Percentiles rank a stretch among this genome's conserved stretches.
Conservation (phyloP, 2,888 invertebrate genomes). For the Apamea crenata region DNA sequence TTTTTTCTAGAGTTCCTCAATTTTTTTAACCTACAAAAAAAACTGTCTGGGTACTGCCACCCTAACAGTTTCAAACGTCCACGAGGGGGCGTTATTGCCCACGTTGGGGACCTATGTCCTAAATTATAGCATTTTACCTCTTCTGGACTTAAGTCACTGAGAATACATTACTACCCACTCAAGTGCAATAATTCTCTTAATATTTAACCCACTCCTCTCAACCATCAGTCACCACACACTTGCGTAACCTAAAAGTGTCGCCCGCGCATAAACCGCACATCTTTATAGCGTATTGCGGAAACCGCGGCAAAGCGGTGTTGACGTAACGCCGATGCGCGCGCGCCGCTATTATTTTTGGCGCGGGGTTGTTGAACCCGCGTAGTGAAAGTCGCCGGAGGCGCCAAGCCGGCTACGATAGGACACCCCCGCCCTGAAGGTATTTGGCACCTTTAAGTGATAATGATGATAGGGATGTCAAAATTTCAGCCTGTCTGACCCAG, state of each 20-base stretch:
- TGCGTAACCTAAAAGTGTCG: slow-evolving; percentile 65
- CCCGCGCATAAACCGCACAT: slow-evolving; percentile 63
- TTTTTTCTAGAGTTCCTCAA: no score
- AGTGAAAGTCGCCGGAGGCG: slow-evolving; percentile 87
- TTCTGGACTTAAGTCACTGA: not conserved
- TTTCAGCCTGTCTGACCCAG: slow-evolving; percentile 19
- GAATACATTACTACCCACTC: not conserved
- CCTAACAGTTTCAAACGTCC: no score
- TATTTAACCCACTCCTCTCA: slow-evolving; percentile 49
- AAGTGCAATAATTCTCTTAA: slow-evolving; percentile 16
- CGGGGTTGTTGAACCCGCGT: slow-evolving; percentile 78
- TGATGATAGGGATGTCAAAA: slow-evolving; percentile 2
- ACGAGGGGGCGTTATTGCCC: no score
- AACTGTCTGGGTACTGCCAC: no score
- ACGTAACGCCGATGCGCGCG: slow-evolving; percentile 70
- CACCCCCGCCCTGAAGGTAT: slow-evolving; percentile 71
- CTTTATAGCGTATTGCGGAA: slow-evolving; percentile 66
- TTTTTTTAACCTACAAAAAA: no score
- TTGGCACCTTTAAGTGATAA: slow-evolving; percentile 38
- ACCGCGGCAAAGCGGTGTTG: slow-evolving; percentile 64
- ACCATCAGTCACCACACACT: slow-evolving; percentile 51
- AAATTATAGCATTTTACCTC: not conserved
- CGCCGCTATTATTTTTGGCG: slow-evolving; percentile 82
- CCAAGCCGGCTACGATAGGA: slow-evolving; percentile 81
- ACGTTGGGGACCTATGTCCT: no score